phyloP scores from a whole-genome alignment of 1,140 invertebrate genomes.

The Leptoteleia sp. region DNA sequence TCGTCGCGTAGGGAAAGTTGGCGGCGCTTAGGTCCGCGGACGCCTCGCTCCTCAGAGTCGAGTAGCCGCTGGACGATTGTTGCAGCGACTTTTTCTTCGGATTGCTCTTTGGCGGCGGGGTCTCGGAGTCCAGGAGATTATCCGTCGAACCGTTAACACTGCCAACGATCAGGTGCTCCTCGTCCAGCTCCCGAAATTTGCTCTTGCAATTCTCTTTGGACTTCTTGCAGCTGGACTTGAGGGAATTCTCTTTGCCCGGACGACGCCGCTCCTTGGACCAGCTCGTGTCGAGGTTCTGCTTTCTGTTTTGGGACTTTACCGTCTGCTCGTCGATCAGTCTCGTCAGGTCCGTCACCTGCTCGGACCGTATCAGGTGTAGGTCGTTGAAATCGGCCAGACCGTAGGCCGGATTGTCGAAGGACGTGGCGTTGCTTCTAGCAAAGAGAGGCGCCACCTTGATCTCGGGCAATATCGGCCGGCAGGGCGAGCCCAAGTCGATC shows the following conservation, averaged over 20 bases:
- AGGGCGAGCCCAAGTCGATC: constrained; percentile 77
- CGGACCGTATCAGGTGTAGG: constrained; percentile 72
- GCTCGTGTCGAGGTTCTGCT: constrained; percentile 30
- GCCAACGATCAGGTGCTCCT: constrained; percentile 72
- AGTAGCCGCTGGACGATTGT: constrained; percentile 78
- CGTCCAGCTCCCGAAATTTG: constrained; percentile 67
- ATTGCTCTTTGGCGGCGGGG: constrained; percentile 60
- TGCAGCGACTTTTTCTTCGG: constrained; percentile 73
- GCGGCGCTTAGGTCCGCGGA: constrained; percentile 78
- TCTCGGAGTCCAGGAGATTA: constrained; percentile 77
- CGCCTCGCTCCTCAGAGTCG: constrained; percentile 79
- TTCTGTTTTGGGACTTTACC: constrained; percentile 26
- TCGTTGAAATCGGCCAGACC: constrained; percentile 75
- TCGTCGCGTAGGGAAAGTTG: constrained; percentile 72
- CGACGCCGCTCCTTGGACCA: constrained; percentile 46
- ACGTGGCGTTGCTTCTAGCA: constrained; percentile 66
- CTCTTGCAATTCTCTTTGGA: constrained; percentile 32
- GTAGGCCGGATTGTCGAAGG: constrained; percentile 79
- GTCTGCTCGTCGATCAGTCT: constrained; percentile 73
- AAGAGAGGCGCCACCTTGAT: constrained; percentile 71
- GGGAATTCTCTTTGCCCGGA: constrained; percentile 41
- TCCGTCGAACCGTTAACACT: constrained; percentile 78
- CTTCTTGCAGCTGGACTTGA: constrained; percentile 51
- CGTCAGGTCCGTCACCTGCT: constrained; percentile 75
- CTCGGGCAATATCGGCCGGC: constrained; percentile 68